A percentile compares a stretch with the other conserved stretches of the same genome.
Conservation (phyloP, 1,140 invertebrate genomes). For the Platorchestia sp. region DNA sequence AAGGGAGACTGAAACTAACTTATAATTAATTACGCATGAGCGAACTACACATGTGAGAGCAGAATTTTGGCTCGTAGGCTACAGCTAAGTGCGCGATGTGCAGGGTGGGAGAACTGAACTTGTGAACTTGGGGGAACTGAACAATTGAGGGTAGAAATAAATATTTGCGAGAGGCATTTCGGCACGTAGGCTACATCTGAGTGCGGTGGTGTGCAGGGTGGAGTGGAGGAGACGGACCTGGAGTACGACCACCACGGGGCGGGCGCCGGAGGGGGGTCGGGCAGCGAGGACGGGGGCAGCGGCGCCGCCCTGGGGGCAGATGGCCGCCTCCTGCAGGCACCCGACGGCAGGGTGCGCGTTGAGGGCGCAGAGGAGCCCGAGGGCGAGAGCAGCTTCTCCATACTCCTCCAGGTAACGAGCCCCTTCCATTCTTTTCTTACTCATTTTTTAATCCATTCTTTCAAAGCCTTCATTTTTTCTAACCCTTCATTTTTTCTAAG, state of each 20-base stretch:
- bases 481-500: too few relatives aligned
- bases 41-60: too few relatives aligned
- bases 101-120: neutral
- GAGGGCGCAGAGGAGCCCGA: slow-evolving; percentile 56
- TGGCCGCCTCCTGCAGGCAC: slow-evolving; percentile 15
- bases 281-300: neutral
- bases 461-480: too few relatives aligned
- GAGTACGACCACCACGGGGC: neutral
- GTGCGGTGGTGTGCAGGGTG: neutral
- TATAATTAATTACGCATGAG: too few relatives aligned
- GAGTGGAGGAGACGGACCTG: neutral
- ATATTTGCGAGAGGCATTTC: neutral
- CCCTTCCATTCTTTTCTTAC: neutral
- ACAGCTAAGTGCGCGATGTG: too few relatives aligned
- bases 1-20: too few relatives aligned
- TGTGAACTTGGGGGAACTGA: neutral
- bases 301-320: neutral
- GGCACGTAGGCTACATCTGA: neutral
- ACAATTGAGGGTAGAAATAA: neutral
- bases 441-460: neutral
- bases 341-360: slow-evolving; percentile 53
- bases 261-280: neutral
- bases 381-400: slow-evolving; percentile 62
- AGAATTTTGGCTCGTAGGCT: too few relatives aligned
- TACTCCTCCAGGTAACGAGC: slow-evolving; percentile 60